Conservation (phyloP, 1,140 invertebrate genomes). For the Listronotus oregonensis region DNA sequence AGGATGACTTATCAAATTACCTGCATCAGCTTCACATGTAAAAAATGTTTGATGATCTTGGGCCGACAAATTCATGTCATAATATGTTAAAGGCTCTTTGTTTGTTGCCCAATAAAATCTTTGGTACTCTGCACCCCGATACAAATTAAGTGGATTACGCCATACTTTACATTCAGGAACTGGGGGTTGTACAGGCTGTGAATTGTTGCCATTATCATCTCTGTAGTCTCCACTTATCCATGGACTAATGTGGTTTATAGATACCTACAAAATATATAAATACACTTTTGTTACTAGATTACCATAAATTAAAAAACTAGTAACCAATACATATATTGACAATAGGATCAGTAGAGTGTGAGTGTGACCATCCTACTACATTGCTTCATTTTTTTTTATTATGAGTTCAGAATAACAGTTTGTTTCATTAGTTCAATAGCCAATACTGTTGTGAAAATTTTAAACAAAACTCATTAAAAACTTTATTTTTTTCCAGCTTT, state of each 20-base stretch:
- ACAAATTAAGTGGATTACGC: constrained; percentile 95
- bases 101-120: constrained; percentile 88
- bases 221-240: constrained; percentile 80
- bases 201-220: constrained; percentile 54
- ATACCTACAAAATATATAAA: no score
- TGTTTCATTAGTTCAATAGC: no score
- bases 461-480: no score
- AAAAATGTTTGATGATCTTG: constrained; percentile 99
- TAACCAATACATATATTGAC: no score
- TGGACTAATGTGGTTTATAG: constrained; percentile 89
- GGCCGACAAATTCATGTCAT: constrained; percentile 98
- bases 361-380: no score
- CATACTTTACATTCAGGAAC: constrained; percentile 94
- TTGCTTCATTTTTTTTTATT: no score
- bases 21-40: constrained; percentile 88
- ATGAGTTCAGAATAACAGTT: no score
- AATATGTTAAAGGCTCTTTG: constrained; percentile 96
- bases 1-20: constrained; percentile 47
- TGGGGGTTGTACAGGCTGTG: constrained; percentile 58
- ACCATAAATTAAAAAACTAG: no score
- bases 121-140: constrained; percentile 93
- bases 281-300: no score
- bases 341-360: no score
- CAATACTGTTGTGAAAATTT: no score
- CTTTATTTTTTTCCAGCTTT: no score